Conservation (phyloP, 1,140 invertebrate species). For the Brachionus asplanchnoidis region DNA sequence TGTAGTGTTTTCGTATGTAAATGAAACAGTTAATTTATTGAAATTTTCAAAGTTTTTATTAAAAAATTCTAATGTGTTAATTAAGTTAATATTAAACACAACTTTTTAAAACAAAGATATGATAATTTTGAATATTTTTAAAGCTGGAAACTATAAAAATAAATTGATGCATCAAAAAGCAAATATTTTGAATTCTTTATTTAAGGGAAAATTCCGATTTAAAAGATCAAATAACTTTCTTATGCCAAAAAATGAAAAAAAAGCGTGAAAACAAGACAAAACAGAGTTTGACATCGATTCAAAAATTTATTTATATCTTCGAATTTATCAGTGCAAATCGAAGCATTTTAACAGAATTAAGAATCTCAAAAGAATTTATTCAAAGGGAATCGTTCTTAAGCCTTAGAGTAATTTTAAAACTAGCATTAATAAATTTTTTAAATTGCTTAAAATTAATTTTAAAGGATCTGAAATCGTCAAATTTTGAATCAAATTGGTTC, state of each 20-base stretch:
- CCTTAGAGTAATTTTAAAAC: neutral
- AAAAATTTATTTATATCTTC: constrained; percentile 25
- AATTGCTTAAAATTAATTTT: neutral
- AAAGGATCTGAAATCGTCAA: neutral
- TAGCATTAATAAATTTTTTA: neutral
- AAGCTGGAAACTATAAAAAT: too few species aligned
- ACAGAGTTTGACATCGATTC: neutral
- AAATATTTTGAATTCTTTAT: neutral
- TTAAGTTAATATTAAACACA: too few species aligned
- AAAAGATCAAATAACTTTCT: neutral
- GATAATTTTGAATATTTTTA: too few species aligned
- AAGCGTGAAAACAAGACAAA: neutral
- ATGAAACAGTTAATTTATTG: too few species aligned
- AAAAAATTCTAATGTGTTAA: too few species aligned
- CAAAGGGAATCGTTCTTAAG: neutral
- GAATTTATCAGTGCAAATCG: constrained; percentile 15
- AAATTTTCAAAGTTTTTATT: too few species aligned
- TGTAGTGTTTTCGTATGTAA: too few species aligned
- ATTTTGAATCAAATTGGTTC: neutral
- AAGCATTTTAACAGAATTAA: neutral
- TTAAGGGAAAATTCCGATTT: neutral
- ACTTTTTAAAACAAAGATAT: too few species aligned
- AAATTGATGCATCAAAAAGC: too few species aligned
- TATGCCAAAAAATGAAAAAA: neutral
- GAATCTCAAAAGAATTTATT: neutral